Evolutionary conservation across 2,797 vertebrate species (phyloP), one percentile per base, ranked within the genome.

Genomic region (Cirrhinus molitorella): DNA sequence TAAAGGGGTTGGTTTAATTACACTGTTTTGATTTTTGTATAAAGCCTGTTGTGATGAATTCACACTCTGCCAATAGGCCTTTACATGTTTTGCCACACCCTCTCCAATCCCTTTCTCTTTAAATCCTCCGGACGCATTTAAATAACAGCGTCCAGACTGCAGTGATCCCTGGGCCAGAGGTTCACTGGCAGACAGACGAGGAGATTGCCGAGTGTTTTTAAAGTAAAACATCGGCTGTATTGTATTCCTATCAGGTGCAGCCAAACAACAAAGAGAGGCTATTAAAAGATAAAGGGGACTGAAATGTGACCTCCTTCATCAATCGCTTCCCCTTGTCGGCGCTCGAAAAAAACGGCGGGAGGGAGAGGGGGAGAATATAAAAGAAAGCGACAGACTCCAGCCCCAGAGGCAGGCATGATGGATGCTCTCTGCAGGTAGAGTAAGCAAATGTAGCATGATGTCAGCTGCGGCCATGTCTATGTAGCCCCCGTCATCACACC

Each of bases 201-300:
- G 53, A 83, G 51, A 77, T 77, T 67, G 49, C 45, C 0, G 40
- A 37, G 51, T 11, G 72, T 79, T 87, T 87, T 59, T 43, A 47
- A 45, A 85, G 45, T 51, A 55, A 86, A 87, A 88, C 79, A 72
- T 73, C 47, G 86, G 81, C 76, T 89, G 92, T 88, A 90, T 92
- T 92, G 91, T 92, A 88, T 92, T 91, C 70, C 89, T 83, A 91
- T 94, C 92, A 94, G 93, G 92, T 92, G 91, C 77, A 61, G 83
- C 80, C 77, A 65, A 74, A 92, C 92, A 93, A 93, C 93, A 94
- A 95, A 93, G 91, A 90, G 89, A 88, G 91, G 88, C 93, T 94
- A 94, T 94, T 95, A 94, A 94, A 95, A 94, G 93, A 95, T 94
- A 94, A 94, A 92, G 90, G 89, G 89, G 87, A 90, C 90, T 90